Percentiles rank a stretch among this genome's conserved stretches.
Evolutionary conservation across 2,888 invertebrate species (phyloP).

Genomic region (Cephus pulcher): DNA sequence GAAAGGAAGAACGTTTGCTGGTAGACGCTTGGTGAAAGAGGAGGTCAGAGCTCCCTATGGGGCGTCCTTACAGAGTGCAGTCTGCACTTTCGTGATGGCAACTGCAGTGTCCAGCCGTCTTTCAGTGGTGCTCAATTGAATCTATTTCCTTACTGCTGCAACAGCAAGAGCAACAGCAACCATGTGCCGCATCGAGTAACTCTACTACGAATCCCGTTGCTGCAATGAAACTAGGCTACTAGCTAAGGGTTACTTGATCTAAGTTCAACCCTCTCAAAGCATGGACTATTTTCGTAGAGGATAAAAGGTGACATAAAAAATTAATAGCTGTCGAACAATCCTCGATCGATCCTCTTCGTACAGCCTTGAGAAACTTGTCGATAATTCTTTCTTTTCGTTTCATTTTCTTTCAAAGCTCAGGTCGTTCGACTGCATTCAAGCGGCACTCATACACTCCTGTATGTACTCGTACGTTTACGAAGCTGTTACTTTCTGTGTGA

Average conservation of each 20-base stretch:
- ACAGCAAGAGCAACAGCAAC: not conserved
- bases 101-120: conserved; percentile 46
- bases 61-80: conserved; percentile 47
- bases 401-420: not conserved
- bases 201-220: not conserved
- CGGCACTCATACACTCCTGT: not conserved
- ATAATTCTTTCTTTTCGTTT: not conserved
- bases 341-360: not conserved
- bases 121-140: conserved; percentile 45
- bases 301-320: not conserved
- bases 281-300: not conserved
- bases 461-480: not conserved
- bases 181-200: not conserved
- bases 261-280: not conserved
- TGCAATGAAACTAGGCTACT: not conserved
- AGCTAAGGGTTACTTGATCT: not conserved
- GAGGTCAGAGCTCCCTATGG: conserved; percentile 56
- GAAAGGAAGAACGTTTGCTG: not conserved
- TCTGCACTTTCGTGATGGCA: conserved; percentile 43
- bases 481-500: not conserved
- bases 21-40: conserved; percentile 21
- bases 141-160: not conserved
- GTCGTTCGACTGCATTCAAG: conserved; percentile 1
- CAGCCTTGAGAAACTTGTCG: not conserved
- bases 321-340: not conserved